Evolutionary conservation across 2,113 vertebrate genomes (phyloP), one percentile per base, ranked within the genome.

Genomic region (Pachyramphus minor): DNA sequence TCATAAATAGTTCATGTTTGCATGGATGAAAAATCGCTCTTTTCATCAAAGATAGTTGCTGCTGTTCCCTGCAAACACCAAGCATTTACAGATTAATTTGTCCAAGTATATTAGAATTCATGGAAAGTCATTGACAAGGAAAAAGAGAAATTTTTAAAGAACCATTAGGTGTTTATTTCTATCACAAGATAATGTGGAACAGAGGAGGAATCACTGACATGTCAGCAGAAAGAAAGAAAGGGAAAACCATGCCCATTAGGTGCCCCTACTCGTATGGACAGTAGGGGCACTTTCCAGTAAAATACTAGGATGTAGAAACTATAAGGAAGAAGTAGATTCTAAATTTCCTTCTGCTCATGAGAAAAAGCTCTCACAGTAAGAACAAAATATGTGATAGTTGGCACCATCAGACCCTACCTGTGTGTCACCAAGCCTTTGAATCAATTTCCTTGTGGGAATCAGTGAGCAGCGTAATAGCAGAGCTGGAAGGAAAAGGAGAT

Each of bases 301-400:
- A 72, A 12, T 71, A 15, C 4, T 52, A 49, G 3, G 3, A 53
- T 0, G 0, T 2, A 41, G 39, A 37, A 4, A 5, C 9, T 15
- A 11, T 39, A 50, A 60, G 21, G 53, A 75, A 41, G 39, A 75
- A 44, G 20, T 16, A 13, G 3, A 55, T 60, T n/a, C 27, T 17
- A 60, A 42, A 49, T 39, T 9, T 20, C 28, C 31, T 77, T 49
- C 31, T 10, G n/a, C 21, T 59, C 24, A 30, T 33, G 9, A 23
- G n/a, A 49, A 86, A 66, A 66, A 8, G 2, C 1, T 50, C 7
- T 55, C 15, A 52, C 23, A 14, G 12, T 71, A 55, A n/a, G 14
- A 24, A 74, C 8, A 55, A 67, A 53, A 50, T 24, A 37, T 1
- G 0, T 37, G 23, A 30, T n/a, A 23, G 11, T 2, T 35, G 19